phyloP scores from a whole-genome alignment of 2,113 vertebrate genomes.

The Tetrao urogallus region DNA sequence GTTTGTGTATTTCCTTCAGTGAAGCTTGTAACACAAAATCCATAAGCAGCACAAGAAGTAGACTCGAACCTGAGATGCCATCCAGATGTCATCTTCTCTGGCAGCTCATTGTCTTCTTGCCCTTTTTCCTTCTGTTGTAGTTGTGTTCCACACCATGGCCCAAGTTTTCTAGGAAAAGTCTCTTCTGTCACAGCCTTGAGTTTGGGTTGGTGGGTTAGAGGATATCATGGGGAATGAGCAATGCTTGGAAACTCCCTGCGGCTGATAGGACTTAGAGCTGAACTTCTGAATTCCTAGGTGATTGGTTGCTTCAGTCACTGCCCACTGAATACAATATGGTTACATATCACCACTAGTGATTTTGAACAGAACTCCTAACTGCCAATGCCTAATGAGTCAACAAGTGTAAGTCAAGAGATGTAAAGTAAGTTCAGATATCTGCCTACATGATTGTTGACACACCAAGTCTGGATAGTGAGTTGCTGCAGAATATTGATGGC shows the following conservation, averaged over 20 bases:
- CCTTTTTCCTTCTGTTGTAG: neutral
- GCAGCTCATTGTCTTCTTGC: neutral
- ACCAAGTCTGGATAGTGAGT: neutral
- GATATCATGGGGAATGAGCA: neutral
- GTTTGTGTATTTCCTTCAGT: neutral
- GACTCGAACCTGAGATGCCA: neutral
- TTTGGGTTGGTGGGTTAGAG: neutral
- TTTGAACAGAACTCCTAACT: neutral
- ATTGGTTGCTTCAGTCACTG: neutral
- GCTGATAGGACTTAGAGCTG: neutral
- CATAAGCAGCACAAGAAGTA: neutral
- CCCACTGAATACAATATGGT: neutral
- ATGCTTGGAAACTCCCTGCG: neutral
- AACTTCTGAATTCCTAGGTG: neutral
- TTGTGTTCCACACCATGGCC: fast-evolving
- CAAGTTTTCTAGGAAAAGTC: neutral
- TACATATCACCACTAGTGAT: neutral
- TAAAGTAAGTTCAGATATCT: neutral
- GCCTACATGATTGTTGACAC: neutral
- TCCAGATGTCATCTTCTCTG: neutral
- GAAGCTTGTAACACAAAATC: neutral
- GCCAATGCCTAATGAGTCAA: neutral
- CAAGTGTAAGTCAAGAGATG: neutral
- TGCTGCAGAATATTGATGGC: neutral
- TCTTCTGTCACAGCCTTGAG: neutral